Evolutionary conservation across 2,113 vertebrate genomes (phyloP).

Genomic region (Proterorhinus semilunaris): DNA sequence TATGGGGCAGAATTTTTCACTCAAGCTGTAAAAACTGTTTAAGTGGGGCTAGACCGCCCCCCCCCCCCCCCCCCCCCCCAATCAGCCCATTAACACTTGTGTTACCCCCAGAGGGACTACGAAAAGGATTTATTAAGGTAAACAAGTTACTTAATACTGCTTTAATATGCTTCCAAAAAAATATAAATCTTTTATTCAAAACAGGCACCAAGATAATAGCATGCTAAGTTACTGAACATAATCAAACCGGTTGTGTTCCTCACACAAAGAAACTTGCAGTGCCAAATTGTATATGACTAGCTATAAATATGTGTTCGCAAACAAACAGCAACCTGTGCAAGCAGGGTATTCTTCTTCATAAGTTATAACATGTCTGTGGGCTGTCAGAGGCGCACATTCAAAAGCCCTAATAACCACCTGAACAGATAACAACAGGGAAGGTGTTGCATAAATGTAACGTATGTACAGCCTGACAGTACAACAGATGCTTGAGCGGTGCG

Average conservation of each 20-base stretch:
- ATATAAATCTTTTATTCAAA: conserved; percentile 27
- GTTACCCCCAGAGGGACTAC: too few species aligned
- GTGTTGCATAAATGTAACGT: conserved; percentile 7
- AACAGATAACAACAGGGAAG: conserved; percentile 28
- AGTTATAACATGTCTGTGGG: conserved; percentile 55
- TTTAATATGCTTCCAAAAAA: neutral
- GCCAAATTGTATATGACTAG: conserved; percentile 7
- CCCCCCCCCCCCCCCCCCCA: too few species aligned
- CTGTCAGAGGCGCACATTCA: conserved; percentile 33
- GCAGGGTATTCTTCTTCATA: conserved; percentile 41
- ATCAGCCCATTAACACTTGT: too few species aligned
- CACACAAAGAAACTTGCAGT: neutral
- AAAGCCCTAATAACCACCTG: conserved; percentile 27
- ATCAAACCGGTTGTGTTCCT: conserved; percentile 1
- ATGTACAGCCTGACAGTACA: conserved; percentile 35
- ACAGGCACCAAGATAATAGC: neutral
- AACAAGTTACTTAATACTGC: too few species aligned
- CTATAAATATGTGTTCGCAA: conserved; percentile 8
- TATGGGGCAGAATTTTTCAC: too few species aligned
- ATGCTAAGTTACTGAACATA: neutral
- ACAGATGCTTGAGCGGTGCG: conserved; percentile 41
- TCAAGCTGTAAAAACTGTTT: too few species aligned
- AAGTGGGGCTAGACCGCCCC: too few species aligned
- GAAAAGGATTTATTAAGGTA: too few species aligned
- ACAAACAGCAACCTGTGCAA: conserved; percentile 17